Evolutionary conservation across 2,888 invertebrate genomes (phyloP).

Genomic region (Oscheius sp.): DNA sequence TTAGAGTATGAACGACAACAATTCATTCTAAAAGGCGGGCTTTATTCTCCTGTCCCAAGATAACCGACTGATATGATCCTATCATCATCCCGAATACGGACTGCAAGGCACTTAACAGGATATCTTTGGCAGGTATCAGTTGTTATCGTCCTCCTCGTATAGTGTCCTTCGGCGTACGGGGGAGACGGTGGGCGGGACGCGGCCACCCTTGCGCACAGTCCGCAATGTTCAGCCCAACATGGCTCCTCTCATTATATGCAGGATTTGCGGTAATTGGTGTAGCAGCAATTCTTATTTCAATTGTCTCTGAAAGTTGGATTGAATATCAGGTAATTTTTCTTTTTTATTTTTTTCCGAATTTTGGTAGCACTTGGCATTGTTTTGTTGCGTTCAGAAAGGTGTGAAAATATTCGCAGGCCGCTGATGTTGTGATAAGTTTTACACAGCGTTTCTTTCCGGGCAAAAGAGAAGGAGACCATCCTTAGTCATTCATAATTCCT

Average conservation of each 20-base stretch:
- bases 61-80: too few species aligned
- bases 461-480: not conserved
- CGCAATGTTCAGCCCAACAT: constrained; percentile 76
- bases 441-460: not conserved
- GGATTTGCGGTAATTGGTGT: constrained; percentile 94
- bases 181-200: constrained; percentile 28
- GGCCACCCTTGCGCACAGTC: constrained; percentile 33
- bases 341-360: not conserved
- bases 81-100: too few species aligned
- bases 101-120: not conserved
- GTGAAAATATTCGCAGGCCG: not conserved
- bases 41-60: too few species aligned
- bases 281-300: constrained; percentile 90
- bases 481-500: not conserved
- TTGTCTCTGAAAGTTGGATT: constrained; percentile 96
- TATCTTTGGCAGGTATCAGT: constrained; percentile 34
- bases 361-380: too few species aligned
- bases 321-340: constrained; percentile 86
- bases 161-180: constrained; percentile 24
- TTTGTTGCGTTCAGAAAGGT: not conserved
- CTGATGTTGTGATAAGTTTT: not conserved
- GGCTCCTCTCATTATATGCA: constrained; percentile 91
- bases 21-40: too few species aligned
- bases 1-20: too few species aligned
- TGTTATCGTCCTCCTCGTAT: constrained; percentile 33